Percentiles rank a stretch among this genome's conserved stretches.
Conservation (phyloP, 2,113 vertebrate genomes). For the Burhinus oedicnemus region DNA sequence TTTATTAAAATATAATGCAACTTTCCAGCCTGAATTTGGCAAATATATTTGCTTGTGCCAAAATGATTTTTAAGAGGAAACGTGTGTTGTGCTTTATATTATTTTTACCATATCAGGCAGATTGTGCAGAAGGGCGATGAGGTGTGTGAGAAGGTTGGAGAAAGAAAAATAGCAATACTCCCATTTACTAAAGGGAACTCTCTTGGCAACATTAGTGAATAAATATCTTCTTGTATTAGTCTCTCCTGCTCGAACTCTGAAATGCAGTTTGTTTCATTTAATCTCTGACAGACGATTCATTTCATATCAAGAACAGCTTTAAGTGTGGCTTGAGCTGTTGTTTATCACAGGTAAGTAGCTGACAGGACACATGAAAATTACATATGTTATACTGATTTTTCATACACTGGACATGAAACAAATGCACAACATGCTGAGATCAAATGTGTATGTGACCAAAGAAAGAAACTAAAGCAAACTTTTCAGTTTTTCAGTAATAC, state of each 20-base stretch:
- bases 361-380: not conserved
- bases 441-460: not conserved
- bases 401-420: not conserved
- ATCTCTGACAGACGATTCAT: not conserved
- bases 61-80: not conserved
- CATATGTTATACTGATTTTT: not conserved
- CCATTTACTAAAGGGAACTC: not conserved
- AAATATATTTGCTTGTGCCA: not conserved
- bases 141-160: not conserved
- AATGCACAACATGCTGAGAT: not conserved
- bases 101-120: not conserved
- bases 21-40: not conserved
- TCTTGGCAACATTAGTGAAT: not conserved
- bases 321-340: not conserved
- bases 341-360: not conserved
- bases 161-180: not conserved
- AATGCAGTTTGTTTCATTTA: not conserved
- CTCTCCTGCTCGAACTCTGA: not conserved
- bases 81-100: accelerated
- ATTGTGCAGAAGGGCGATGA: not conserved
- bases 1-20: not conserved
- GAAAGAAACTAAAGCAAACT: not conserved
- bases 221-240: not conserved
- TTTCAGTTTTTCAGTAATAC: not conserved
- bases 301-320: not conserved